These are phyloP conservation scores for Chironomus tentans DNA, from an alignment of 2,888 invertebrate species.

Conservation along the genomic window DNA sequence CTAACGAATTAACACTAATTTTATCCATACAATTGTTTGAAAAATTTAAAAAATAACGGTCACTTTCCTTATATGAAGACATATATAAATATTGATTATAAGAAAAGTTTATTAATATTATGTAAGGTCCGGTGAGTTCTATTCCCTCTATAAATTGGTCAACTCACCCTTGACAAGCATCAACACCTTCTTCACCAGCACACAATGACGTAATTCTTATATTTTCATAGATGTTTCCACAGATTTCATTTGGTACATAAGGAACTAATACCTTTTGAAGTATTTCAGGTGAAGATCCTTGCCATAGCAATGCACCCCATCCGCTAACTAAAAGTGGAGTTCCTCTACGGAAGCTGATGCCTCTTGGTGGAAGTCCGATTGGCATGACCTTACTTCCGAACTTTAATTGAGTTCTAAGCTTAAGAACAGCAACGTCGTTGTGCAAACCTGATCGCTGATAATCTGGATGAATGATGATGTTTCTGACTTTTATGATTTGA, in stretches of 20 bases:
- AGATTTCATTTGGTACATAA: neutral
- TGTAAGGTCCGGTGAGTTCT: no score
- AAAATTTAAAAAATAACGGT: no score
- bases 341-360: neutral
- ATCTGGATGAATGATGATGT: neutral
- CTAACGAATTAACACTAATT: no score
- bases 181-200: slow-evolving; percentile 9
- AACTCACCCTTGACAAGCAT: slow-evolving; percentile 3
- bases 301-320: slow-evolving; percentile 17
- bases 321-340: neutral
- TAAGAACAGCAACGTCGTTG: slow-evolving; percentile 11
- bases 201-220: neutral
- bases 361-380: slow-evolving; percentile 11
- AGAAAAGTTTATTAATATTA: no score
- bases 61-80: no score
- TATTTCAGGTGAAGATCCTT: slow-evolving; percentile 8
- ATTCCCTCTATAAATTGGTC: no score
- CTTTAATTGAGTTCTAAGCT: neutral
- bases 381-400: slow-evolving; percentile 14
- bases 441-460: neutral
- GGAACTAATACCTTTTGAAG: slow-evolving; percentile 15
- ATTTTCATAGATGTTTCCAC: slow-evolving; percentile 3
- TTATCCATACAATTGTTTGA: no score
- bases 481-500: slow-evolving; percentile 5
- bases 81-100: no score